Evolutionary conservation across 1,140 invertebrate species (phyloP).

Genomic region (Ptiloglossa arizonensis): DNA sequence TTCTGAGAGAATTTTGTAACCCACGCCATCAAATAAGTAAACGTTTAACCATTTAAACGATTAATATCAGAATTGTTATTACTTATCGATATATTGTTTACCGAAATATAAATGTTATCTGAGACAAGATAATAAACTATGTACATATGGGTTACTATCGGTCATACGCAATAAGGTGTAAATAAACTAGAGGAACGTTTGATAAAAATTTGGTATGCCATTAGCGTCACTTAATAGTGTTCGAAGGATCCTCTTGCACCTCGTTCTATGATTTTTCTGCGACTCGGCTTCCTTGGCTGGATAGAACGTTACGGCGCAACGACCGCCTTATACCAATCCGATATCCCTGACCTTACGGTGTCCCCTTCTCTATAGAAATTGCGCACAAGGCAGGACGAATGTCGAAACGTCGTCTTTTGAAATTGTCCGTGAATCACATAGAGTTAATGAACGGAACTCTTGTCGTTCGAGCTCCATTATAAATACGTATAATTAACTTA

Average conservation of each 20-base stretch:
- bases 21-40: too few relatives aligned
- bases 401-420: conserved; percentile 77
- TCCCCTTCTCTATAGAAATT: conserved; percentile 67
- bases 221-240: conserved; percentile 22
- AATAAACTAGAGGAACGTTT: background rate
- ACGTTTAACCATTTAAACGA: too few relatives aligned
- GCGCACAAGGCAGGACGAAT: conserved; percentile 70
- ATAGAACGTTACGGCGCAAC: conserved; percentile 37
- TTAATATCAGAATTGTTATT: too few relatives aligned
- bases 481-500: background rate
- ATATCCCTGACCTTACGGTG: conserved; percentile 78
- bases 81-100: too few relatives aligned
- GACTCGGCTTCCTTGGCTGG: conserved; percentile 14
- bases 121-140: background rate
- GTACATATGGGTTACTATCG: background rate
- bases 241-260: conserved; percentile 18
- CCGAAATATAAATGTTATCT: background rate
- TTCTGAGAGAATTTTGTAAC: too few relatives aligned
- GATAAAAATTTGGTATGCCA: conserved; percentile 9
- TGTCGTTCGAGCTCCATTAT: conserved; percentile 15
- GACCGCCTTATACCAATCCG: conserved; percentile 67
- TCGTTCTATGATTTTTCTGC: conserved; percentile 33
- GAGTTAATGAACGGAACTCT: conserved; percentile 66
- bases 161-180: background rate
- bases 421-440: conserved; percentile 76